These are phyloP conservation scores for Epinotia bilunana DNA, from an alignment of 2,888 invertebrate genomes.

Conservation along the genomic window DNA sequence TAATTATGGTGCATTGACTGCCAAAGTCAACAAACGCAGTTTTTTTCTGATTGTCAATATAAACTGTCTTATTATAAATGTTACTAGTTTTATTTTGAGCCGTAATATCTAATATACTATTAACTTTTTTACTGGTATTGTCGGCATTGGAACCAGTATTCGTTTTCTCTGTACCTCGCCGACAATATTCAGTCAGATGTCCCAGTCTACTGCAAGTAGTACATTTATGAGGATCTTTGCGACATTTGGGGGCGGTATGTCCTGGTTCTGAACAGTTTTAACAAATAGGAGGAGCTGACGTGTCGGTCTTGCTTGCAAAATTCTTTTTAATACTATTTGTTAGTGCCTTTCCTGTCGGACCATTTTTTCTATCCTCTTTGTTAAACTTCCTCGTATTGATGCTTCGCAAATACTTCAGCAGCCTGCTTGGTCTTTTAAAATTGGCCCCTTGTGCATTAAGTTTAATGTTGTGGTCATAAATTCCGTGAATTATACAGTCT, in stretches of 20 bases:
- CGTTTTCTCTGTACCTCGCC: neutral
- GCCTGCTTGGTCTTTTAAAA: constrained; percentile 22
- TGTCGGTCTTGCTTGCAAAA: neutral
- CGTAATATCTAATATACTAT: neutral
- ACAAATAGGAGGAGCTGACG: neutral
- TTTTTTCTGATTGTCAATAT: constrained; percentile 25
- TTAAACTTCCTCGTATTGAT: constrained; percentile 13
- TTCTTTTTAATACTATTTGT: neutral
- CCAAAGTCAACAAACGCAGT: constrained; percentile 45
- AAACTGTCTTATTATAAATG: constrained; percentile 20
- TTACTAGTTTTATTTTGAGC: neutral
- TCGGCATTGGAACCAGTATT: neutral
- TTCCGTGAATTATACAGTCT: constrained; percentile 48
- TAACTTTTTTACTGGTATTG: neutral
- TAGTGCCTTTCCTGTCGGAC: neutral
- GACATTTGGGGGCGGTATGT: constrained; percentile 13
- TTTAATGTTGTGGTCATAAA: constrained; percentile 45
- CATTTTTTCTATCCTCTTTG: neutral
- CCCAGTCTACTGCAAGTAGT: constrained; percentile 8
- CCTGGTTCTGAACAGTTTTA: constrained; percentile 22
- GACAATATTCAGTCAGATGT: constrained; percentile 15
- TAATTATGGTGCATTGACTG: constrained; percentile 45
- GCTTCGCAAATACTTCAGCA: constrained; percentile 32
- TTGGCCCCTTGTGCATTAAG: constrained; percentile 45
- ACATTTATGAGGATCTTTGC: constrained; percentile 13